phyloP scores from a whole-genome alignment of 2,113 vertebrate genomes.

The Gopherus evgoodei region DNA sequence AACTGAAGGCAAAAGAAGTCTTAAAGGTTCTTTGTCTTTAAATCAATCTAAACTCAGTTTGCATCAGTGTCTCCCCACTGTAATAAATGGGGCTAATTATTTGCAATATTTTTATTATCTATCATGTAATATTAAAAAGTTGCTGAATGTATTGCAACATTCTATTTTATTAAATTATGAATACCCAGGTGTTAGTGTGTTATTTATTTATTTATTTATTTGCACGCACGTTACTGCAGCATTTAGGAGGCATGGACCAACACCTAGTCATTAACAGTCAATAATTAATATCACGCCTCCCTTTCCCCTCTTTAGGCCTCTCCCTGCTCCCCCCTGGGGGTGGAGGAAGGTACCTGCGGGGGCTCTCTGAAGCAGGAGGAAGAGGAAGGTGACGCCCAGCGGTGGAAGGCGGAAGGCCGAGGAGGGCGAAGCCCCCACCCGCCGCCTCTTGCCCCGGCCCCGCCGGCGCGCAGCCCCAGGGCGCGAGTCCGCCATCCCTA shows the following conservation, averaged over 20 bases:
- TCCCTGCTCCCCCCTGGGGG: background rate
- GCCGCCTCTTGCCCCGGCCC: background rate
- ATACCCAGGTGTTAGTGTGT: too few relatives aligned
- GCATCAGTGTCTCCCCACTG: background rate
- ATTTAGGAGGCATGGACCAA: fast-evolving
- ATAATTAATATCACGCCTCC: too few relatives aligned
- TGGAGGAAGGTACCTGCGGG: conserved; percentile 14
- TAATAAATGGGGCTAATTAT: background rate
- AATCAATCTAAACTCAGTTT: background rate
- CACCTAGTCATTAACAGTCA: background rate
- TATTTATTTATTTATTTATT: too few relatives aligned
- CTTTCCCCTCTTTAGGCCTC: background rate
- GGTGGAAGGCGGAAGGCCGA: background rate
- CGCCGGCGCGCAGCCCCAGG: background rate
- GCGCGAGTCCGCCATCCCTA: background rate
- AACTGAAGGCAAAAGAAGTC: background rate
- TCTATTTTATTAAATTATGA: too few relatives aligned
- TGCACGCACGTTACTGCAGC: background rate
- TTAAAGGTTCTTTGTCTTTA: background rate
- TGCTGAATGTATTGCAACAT: too few relatives aligned
- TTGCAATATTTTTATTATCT: too few relatives aligned
- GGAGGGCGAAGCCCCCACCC: background rate
- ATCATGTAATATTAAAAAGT: too few relatives aligned
- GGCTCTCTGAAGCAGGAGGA: background rate
- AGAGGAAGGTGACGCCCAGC: background rate